Conservation (phyloP, 2,797 vertebrate species). For the Pampus argenteus region DNA sequence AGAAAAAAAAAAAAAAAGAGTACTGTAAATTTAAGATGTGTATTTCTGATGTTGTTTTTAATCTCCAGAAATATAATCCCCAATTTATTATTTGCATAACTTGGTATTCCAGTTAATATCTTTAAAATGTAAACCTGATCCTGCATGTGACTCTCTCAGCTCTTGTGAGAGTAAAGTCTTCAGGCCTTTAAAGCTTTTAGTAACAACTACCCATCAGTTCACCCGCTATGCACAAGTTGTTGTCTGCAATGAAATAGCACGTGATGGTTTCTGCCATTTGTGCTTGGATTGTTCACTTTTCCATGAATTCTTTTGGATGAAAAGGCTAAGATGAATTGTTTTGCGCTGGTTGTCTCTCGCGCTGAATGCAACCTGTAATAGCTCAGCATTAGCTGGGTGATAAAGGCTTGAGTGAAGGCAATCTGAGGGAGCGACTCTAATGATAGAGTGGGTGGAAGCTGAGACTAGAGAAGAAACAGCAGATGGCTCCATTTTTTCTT, state of each 20-base stretch:
- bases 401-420: constrained; percentile 75
- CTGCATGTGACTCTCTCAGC: background rate
- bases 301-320: constrained; percentile 59
- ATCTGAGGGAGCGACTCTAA: constrained; percentile 74
- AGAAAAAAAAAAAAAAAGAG: constrained; percentile 19
- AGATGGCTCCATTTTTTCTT: constrained; percentile 74
- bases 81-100: background rate
- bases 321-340: constrained; percentile 73
- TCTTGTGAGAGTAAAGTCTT: constrained; percentile 20
- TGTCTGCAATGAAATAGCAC: constrained; percentile 50
- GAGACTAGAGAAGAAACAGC: constrained; percentile 77
- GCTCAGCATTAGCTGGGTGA: constrained; percentile 72
- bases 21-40: constrained; percentile 19
- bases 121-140: constrained; percentile 9
- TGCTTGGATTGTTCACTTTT: constrained; percentile 61
- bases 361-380: constrained; percentile 70
- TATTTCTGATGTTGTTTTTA: constrained; percentile 24
- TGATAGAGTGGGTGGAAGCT: constrained; percentile 81
- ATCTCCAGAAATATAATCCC: constrained; percentile 13
- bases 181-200: constrained; percentile 20
- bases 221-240: constrained; percentile 37
- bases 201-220: constrained; percentile 11
- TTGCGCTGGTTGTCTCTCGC: constrained; percentile 52
- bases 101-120: constrained; percentile 14
- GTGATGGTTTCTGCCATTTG: constrained; percentile 44